Evolutionary conservation across 2,113 vertebrate genomes (phyloP).

Genomic region (Microcebus murinus): DNA sequence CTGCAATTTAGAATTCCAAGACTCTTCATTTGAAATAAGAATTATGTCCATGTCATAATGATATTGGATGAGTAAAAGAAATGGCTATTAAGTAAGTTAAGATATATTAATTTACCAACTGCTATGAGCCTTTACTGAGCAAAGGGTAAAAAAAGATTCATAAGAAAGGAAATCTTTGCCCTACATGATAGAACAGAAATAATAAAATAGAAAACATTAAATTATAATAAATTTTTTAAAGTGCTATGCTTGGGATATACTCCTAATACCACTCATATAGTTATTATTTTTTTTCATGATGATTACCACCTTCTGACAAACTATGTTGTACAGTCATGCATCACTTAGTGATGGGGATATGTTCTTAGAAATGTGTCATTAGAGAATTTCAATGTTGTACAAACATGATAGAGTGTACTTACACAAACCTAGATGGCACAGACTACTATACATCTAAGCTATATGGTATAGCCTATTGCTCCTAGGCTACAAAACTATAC

Average conservation of each 20-base stretch:
- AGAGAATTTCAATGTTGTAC: not conserved
- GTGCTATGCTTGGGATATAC: not conserved
- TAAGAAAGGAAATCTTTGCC: not conserved
- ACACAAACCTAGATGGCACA: not conserved
- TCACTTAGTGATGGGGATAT: not conserved
- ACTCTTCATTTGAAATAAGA: constrained; percentile 29
- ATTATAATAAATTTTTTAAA: constrained; percentile 5
- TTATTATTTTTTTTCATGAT: not conserved
- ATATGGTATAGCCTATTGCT: not conserved
- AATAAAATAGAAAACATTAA: not conserved
- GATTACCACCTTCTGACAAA: not conserved
- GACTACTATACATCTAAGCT: not conserved
- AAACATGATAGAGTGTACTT: not conserved
- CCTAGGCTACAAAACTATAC: not conserved
- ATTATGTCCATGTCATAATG: not conserved
- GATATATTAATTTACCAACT: not conserved
- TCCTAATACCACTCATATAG: not conserved
- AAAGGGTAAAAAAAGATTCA: not conserved
- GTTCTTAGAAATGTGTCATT: not conserved
- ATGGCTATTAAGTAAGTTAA: not conserved
- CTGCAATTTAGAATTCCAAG: not conserved
- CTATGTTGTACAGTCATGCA: not conserved
- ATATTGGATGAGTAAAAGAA: not conserved
- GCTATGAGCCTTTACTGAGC: not conserved
- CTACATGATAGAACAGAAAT: not conserved